Conservation (phyloP, 2,888 invertebrate species). For the Deroplatys truncata region DNA sequence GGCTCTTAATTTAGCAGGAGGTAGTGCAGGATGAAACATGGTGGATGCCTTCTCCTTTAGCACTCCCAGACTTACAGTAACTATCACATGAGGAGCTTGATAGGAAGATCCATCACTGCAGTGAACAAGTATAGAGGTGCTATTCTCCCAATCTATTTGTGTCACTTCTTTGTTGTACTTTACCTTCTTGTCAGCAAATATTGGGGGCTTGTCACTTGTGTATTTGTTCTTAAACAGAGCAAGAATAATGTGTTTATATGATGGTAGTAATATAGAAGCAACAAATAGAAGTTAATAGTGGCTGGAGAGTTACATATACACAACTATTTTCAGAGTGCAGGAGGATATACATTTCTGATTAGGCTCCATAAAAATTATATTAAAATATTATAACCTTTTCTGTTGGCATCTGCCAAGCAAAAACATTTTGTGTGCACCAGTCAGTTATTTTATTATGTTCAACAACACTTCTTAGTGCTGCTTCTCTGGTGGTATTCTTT, state of each 20-base stretch:
- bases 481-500: no score
- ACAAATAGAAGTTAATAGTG: no score
- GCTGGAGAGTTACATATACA: no score
- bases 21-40: slow-evolving; percentile 55
- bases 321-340: no score
- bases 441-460: no score
- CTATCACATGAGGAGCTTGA: slow-evolving; percentile 58
- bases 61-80: slow-evolving; percentile 67
- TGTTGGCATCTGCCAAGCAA: no score
- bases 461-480: no score
- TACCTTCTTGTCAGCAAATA: slow-evolving; percentile 47
- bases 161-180: slow-evolving; percentile 46
- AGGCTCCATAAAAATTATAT: no score
- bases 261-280: no score
- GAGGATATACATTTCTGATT: no score
- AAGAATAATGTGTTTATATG: background rate
- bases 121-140: slow-evolving; percentile 42
- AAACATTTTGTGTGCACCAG: no score
- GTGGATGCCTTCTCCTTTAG: slow-evolving; percentile 54
- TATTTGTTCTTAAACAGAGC: slow-evolving; percentile 46
- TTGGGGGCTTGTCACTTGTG: slow-evolving; percentile 45
- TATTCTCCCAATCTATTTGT: slow-evolving; percentile 30
- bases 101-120: slow-evolving; percentile 53
- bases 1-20: slow-evolving; percentile 50
- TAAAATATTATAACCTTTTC: no score